Evolutionary conservation across 2,888 invertebrate species (phyloP).

Genomic region (Nycteola revayana): DNA sequence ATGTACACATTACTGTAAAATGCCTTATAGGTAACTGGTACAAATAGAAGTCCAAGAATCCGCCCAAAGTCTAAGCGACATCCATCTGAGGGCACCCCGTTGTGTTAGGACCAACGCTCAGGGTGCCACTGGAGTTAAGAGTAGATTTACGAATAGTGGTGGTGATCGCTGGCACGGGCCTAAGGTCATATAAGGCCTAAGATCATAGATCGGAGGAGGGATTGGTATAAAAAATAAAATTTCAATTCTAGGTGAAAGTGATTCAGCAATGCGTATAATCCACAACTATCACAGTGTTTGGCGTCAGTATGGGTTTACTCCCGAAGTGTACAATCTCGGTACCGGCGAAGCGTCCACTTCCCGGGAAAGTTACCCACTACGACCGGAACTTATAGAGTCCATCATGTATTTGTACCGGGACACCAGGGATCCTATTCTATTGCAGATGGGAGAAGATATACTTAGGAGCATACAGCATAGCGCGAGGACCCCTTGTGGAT

Average conservation of each 20-base stretch:
- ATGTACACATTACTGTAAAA: too few species aligned
- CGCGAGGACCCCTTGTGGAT: conserved; percentile 96
- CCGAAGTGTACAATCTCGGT: conserved; percentile 98
- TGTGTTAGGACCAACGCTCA: too few species aligned
- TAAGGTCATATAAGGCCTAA: too few species aligned
- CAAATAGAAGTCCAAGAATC: too few species aligned
- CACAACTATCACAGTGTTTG: conserved; percentile 98
- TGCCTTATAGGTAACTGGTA: too few species aligned
- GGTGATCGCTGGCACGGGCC: too few species aligned
- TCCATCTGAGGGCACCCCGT: too few species aligned
- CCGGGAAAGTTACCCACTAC: conserved; percentile 94
- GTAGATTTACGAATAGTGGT: too few species aligned
- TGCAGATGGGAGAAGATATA: conserved; percentile 97
- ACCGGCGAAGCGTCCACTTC: conserved; percentile 92
- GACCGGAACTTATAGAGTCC: conserved; percentile 98
- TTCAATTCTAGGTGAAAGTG: conserved; percentile 87
- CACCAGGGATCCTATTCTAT: conserved; percentile 94
- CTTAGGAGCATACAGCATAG: conserved; percentile 96
- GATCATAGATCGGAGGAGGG: too few species aligned
- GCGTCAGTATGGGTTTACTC: conserved; percentile 98
- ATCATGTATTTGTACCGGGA: conserved; percentile 97
- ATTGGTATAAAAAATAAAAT: too few species aligned
- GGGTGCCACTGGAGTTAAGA: too few species aligned
- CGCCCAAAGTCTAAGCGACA: too few species aligned
- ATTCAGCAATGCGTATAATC: conserved; percentile 94